Percentiles rank a stretch among this genome's conserved stretches.
Conservation (phyloP, 2,888 invertebrate species). For the Pherbina coryleti region DNA sequence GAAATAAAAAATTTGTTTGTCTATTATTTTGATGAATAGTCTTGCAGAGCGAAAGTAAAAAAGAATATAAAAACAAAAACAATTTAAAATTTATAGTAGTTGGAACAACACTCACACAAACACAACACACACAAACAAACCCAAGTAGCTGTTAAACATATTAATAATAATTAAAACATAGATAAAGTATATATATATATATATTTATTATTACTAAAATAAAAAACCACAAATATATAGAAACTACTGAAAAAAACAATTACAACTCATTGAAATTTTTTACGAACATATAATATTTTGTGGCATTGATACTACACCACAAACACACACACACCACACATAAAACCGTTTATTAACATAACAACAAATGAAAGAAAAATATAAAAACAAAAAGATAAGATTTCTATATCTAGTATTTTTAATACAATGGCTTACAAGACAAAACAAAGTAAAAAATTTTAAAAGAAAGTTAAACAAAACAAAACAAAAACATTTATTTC, state of each 20-base stretch:
- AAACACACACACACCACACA: background rate
- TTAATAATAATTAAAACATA: conserved; percentile 7
- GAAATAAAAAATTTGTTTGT: background rate
- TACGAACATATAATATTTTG: conserved; percentile 11
- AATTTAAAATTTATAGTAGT: conserved; percentile 16
- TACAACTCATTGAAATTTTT: conserved; percentile 21
- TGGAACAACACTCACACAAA: background rate
- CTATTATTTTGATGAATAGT: background rate
- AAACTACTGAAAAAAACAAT: background rate
- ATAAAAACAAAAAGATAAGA: conserved; percentile 8
- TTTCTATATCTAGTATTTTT: conserved; percentile 39
- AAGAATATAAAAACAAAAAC: background rate
- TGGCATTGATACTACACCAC: conserved; percentile 13
- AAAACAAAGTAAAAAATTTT: conserved; percentile 5
- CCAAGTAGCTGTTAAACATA: conserved; percentile 28
- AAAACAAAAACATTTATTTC: conserved; percentile 40
- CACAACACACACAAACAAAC: conserved; percentile 10
- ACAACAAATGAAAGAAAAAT: conserved; percentile 5
- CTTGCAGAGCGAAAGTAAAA: background rate
- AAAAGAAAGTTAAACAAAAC: background rate
- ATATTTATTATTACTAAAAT: conserved; percentile 25
- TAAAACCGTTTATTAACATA: background rate
- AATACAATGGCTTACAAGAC: conserved; percentile 39
- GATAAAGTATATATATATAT: conserved; percentile 16
- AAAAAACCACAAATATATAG: conserved; percentile 16